Evolutionary conservation across 2,888 invertebrate species (phyloP).

Genomic region (Minunthozetes semirufus): DNA sequence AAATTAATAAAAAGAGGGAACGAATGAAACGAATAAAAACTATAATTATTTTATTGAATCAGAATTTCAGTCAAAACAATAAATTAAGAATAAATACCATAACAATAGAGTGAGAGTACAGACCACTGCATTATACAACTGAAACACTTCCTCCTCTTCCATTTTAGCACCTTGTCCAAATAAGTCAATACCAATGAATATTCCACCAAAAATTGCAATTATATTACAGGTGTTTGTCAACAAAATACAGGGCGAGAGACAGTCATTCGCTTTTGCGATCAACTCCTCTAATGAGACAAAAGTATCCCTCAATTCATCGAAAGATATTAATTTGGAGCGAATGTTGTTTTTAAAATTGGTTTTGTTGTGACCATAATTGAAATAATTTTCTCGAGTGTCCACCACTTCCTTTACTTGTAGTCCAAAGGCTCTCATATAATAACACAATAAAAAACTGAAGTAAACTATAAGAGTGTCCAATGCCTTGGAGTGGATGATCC

Average conservation of each 20-base stretch:
- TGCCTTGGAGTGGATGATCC: not conserved
- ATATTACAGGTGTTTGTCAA: not conserved
- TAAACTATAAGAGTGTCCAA: constrained; percentile 4
- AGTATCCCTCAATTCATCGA: not conserved
- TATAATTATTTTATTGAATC: not conserved
- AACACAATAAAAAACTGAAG: not conserved
- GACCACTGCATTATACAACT: not conserved
- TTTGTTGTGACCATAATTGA: not conserved
- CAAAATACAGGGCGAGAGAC: constrained; percentile 7
- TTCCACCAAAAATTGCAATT: not conserved
- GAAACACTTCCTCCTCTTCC: not conserved
- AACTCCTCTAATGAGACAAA: not conserved
- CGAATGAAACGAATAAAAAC: too few relatives aligned
- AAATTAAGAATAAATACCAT: not conserved
- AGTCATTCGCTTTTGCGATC: not conserved
- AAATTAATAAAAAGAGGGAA: not conserved
- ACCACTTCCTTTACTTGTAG: not conserved
- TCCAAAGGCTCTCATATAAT: not conserved
- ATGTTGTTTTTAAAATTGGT: not conserved
- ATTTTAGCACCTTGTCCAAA: constrained; percentile 11
- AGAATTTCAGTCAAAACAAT: not conserved
- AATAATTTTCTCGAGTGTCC: not conserved
- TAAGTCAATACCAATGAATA: not conserved
- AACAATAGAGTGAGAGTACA: not conserved
- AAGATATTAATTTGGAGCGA: too few relatives aligned